Evolutionary conservation across 2,888 invertebrate genomes (phyloP).

Genomic region (Balanococcus diminutus): DNA sequence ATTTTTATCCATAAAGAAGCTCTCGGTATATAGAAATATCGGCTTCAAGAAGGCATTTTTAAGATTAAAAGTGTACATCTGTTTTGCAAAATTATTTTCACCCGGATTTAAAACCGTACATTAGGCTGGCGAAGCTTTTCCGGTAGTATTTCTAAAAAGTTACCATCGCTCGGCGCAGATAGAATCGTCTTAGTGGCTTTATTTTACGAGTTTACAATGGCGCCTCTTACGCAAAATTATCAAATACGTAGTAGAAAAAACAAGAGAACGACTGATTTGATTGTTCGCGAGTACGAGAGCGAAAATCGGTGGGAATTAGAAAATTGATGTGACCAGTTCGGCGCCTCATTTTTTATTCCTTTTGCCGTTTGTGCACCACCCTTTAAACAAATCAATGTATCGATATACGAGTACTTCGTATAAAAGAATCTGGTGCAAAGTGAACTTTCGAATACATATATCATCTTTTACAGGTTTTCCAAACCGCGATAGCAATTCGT

Average conservation of each 20-base stretch:
- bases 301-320: not conserved
- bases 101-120: not conserved
- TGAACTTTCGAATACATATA: too few species aligned
- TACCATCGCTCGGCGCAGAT: not conserved
- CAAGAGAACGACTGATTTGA: not conserved
- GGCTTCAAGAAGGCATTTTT: not conserved
- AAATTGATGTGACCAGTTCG: constrained; percentile 7
- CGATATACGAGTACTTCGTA: too few species aligned
- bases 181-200: not conserved
- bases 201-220: not conserved
- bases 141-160: not conserved
- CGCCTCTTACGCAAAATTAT: not conserved
- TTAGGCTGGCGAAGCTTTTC: not conserved
- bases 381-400: not conserved
- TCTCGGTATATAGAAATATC: not conserved
- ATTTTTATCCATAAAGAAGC: not conserved
- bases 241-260: not conserved
- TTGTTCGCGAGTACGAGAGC: not conserved
- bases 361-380: too few species aligned
- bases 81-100: not conserved
- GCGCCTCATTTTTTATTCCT: not conserved
- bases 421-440: too few species aligned
- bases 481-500: too few species aligned
- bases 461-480: too few species aligned
- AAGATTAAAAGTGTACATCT: not conserved